phyloP scores from a whole-genome alignment of 2,113 vertebrate species.

The Dunckerocampus dactyliophorus region DNA sequence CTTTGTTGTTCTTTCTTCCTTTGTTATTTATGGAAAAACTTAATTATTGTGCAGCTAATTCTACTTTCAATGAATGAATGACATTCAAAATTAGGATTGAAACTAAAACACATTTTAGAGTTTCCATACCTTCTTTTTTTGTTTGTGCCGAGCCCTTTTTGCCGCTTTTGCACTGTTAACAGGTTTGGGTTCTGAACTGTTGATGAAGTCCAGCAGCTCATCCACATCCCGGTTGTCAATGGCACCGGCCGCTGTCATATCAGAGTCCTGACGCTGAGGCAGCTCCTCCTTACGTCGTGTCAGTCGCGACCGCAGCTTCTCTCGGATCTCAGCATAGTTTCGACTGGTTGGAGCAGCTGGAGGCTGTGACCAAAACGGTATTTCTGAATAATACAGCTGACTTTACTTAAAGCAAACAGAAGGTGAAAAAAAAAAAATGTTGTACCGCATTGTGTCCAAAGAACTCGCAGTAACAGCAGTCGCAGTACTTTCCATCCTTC shows the following conservation, averaged over 20 bases:
- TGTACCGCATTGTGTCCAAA: constrained; percentile 98
- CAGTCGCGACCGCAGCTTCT: constrained; percentile 92
- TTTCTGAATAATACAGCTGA: not conserved
- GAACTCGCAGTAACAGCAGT: constrained; percentile 99
- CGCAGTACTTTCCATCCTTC: constrained; percentile 97
- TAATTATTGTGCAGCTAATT: not conserved
- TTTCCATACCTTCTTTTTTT: constrained; percentile 94
- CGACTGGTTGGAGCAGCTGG: constrained; percentile 96
- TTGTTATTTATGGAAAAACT: not conserved
- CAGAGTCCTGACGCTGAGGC: constrained; percentile 86
- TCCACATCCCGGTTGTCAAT: constrained; percentile 93
- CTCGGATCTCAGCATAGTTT: constrained; percentile 96
- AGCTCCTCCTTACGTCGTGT: constrained; percentile 95
- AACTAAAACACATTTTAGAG: not conserved
- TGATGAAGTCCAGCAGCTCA: constrained; percentile 95
- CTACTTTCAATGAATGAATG: not conserved
- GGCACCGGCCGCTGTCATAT: constrained; percentile 72
- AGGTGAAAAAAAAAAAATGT: constrained; percentile 7
- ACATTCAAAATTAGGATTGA: not conserved
- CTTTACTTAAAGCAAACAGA: constrained; percentile 1
- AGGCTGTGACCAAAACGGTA: constrained; percentile 71
- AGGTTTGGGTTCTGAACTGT: constrained; percentile 93
- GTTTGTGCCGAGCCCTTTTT: constrained; percentile 95
- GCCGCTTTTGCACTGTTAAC: constrained; percentile 96
- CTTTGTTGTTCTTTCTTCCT: no score